Evolutionary conservation across 1,140 invertebrate species (phyloP), one percentile per base, ranked within the genome.

Genomic region (Lasioglossum baleicum): DNA sequence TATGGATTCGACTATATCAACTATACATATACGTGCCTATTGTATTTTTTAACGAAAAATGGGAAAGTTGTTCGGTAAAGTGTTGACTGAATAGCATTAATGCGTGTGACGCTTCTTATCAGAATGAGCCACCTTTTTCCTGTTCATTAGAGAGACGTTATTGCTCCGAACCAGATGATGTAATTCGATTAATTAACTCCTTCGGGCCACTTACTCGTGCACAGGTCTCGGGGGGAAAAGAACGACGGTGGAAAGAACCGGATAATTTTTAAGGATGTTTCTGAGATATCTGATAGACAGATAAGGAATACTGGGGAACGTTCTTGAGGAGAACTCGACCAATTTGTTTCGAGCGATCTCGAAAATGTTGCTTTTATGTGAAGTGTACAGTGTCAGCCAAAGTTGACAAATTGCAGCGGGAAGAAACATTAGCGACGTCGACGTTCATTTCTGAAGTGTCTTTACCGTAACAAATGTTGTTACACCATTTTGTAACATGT

Each of bases 181-280:
- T 88, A 88, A 89, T 81, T 86, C 79, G 83, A 89, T 90, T 83
- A 88, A 90, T 90, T 84, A 75, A 64, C 51, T 69, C 65, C 73
- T 83, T 81, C 56, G 63, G 42, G 35, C 51, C 56, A 26, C 26
- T 51, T 6, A n/a, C 11, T 2, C n/a, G 53, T n/a, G 2, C 35
- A 40, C 42, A 8, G 26, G 13, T 73, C 20, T n/a, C 22, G 2
- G 8, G 40, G 40, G 13, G 2, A 26, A 53, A 40, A 35, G 42
- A 22, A n/a, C 48, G 51, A 35, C 31, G 60, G 13, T 64, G 15
- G 58, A 20, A 64, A 35, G 76, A 76, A 81, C 73, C 42, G 77
- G 83, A 70, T 77, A 73, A 66, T 74, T 56, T 73, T 65, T 63
- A 44, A 53, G 60, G 3, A 56, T 51, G 51, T 42, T 26, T 31